phyloP scores from a whole-genome alignment of 2,797 vertebrate species.

The Bryconaethiops microstoma region DNA sequence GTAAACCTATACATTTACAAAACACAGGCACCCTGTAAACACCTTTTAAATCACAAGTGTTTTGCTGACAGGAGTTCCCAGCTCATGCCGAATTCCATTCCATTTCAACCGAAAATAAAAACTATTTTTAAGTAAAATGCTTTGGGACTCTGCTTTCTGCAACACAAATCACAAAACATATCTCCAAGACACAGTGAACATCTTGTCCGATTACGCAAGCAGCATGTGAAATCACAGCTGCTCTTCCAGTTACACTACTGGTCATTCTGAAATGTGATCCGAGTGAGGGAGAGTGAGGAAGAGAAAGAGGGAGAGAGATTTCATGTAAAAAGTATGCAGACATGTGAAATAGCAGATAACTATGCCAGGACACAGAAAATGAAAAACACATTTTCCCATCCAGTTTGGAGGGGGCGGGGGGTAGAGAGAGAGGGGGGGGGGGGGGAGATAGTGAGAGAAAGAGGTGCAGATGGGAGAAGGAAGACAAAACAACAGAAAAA shows the following conservation, averaged over 20 bases:
- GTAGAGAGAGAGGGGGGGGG: too few relatives aligned
- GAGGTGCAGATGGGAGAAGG: constrained; percentile 14
- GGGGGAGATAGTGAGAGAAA: too few relatives aligned
- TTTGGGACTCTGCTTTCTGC: constrained; percentile 51
- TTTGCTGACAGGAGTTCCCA: constrained; percentile 16
- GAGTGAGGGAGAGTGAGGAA: not conserved
- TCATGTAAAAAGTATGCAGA: constrained; percentile 58
- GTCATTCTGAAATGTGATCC: constrained; percentile 47
- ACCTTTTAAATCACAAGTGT: not conserved
- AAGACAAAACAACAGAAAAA: constrained; percentile 48
- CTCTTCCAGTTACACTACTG: constrained; percentile 46
- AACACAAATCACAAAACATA: not conserved
- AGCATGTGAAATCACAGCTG: constrained; percentile 47
- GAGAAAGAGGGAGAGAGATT: constrained; percentile 18
- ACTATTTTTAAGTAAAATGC: constrained; percentile 51
- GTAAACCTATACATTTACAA: not conserved
- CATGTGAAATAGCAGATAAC: constrained; percentile 42
- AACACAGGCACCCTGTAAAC: not conserved
- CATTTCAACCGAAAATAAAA: constrained; percentile 45
- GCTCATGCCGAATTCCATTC: constrained; percentile 70
- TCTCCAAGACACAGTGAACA: constrained; percentile 16
- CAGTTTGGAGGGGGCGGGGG: too few relatives aligned
- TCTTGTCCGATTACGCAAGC: constrained; percentile 4
- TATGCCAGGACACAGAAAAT: constrained; percentile 30
- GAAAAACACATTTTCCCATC: too few relatives aligned